Evolutionary conservation across 2,797 vertebrate species (phyloP), one percentile per base, ranked within the genome.

Genomic region (Pitangus sulphuratus): DNA sequence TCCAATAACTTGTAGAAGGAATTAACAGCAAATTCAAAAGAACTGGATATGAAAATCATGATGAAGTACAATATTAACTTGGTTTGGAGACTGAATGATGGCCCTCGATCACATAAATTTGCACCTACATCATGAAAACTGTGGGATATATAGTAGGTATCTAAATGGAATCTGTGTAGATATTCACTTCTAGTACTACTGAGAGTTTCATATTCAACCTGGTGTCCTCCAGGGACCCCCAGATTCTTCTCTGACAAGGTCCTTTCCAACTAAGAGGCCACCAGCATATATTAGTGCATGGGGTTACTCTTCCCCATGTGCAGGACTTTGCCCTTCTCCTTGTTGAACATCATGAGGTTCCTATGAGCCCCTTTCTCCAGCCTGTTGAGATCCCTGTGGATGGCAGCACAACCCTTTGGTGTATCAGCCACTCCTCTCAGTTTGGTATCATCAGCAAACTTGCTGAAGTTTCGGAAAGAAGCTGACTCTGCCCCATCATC

Each of bases 21-120:
- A 69, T n/a, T 91, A 90, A 61, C 12, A 86, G 19, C 25, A 89
- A 75, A 80, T 89, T 84, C 42, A 71, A 40, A 94, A 95, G 21
- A 68, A 7, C 25, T 9, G 35, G 4, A 12, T 78, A 83, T 35
- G 21, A 88, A 90, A 95, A 79, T 10, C 57, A 33, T 57, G 37
- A 47, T 28, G 11, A 62, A 71, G 11, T 26, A 48, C 6, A 50
- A 11, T 51, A 61, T 39, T 77, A 45, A 60, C 9, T 53, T 37
- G 26, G 18, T 61, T 85, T 84, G 53, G 22, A 51, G 40, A 58
- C 7, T 51, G 51, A 92, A 61, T 16, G 2, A 48, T 57, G 45
- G 1, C 25, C 44, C 15, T 78, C 39, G 70, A 26, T 37, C 26
- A 91, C 4, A 3, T 45, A 80, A 75, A 42, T 50, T 81, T 47